Evolutionary conservation across 2,113 vertebrate genomes (phyloP), one percentile per base, ranked within the genome.

Genomic region (Cichladusa arquata): DNA sequence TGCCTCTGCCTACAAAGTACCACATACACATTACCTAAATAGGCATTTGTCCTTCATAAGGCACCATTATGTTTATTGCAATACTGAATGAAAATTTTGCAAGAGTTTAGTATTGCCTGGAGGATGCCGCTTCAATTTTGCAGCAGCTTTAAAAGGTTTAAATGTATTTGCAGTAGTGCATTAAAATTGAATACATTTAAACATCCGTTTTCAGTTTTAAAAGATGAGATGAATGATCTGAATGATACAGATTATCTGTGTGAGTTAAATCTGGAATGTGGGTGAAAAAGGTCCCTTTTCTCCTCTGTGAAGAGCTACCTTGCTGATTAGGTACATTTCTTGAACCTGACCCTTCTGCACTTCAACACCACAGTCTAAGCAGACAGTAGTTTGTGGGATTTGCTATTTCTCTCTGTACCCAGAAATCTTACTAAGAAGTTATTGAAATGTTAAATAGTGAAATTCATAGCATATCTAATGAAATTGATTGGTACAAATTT

Each of bases 51-150:
- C 81, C 93, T 95, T 95, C 58, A n/a, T 77, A 54, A 76, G 70
- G 53, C 58, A 87, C 47, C 64, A 94, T 94, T 94, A 86, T 42
- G 62, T 82, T 95, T 95, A 96, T 72, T 94, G 54, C 50, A 50
- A 66, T 86, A 79, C 20, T 72, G 73, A 93, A 90, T 88, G 17
- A 95, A 91, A 80, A 77, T 82, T 90, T 92, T 90, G 38, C 79
- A 77, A 19, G 73, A 72, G 24, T 90, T 91, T 77, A 90, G 58
- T 73, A 70, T 31, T 88, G 79, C 53, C 79, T 95, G 38, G 50
- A 94, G 71, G 81, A 94, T 82, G 85, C 45, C 0, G 0, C 88
- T 94, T 93, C 78, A 79, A 80, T 95, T 96, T 86, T 76, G 44
- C 42, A 72, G 45, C 57, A 85, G 45, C 33, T 47, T 33, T 62